Conservation (phyloP, 2,797 vertebrate genomes). For the Microctenopoma stevenorrisi region DNA sequence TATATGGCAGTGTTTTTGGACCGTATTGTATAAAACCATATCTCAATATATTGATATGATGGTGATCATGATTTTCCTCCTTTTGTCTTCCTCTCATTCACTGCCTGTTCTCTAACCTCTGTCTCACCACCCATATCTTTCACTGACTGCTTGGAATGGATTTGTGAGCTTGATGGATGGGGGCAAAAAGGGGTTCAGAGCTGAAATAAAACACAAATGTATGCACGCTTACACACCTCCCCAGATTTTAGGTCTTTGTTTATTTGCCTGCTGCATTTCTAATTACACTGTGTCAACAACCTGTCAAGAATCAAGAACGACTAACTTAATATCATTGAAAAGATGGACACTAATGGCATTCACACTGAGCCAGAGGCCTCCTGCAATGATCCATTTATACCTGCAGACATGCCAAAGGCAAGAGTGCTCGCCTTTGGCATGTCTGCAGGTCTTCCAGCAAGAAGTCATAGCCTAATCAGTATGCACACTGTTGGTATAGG, state of each 20-base stretch:
- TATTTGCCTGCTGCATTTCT: slow-evolving; percentile 39
- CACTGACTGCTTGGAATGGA: slow-evolving; percentile 5
- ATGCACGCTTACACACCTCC: neutral
- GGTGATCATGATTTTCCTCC: slow-evolving; percentile 13
- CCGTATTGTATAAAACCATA: no score
- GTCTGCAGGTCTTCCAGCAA: slow-evolving; percentile 9
- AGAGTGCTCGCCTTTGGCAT: neutral
- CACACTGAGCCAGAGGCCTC: slow-evolving; percentile 30
- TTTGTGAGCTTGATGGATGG: slow-evolving; percentile 1
- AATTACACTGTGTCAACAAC: slow-evolving; percentile 60
- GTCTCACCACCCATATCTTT: slow-evolving; percentile 12
- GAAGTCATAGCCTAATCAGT: slow-evolving; percentile 42
- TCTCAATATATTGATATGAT: no score
- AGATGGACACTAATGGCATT: slow-evolving; percentile 42
- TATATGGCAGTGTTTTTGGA: neutral
- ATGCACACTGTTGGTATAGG: slow-evolving; percentile 31
- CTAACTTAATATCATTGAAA: slow-evolving; percentile 41
- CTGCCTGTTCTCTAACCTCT: slow-evolving; percentile 8
- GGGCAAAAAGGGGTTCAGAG: slow-evolving; percentile 6
- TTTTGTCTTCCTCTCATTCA: neutral
- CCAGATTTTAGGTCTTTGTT: slow-evolving; percentile 42
- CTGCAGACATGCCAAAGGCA: slow-evolving; percentile 30
- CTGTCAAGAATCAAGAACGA: slow-evolving; percentile 48
- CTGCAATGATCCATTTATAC: slow-evolving; percentile 44
- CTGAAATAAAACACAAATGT: slow-evolving; percentile 6